Evolutionary conservation across 2,113 vertebrate genomes (phyloP).

Genomic region (Oceanites oceanicus): DNA sequence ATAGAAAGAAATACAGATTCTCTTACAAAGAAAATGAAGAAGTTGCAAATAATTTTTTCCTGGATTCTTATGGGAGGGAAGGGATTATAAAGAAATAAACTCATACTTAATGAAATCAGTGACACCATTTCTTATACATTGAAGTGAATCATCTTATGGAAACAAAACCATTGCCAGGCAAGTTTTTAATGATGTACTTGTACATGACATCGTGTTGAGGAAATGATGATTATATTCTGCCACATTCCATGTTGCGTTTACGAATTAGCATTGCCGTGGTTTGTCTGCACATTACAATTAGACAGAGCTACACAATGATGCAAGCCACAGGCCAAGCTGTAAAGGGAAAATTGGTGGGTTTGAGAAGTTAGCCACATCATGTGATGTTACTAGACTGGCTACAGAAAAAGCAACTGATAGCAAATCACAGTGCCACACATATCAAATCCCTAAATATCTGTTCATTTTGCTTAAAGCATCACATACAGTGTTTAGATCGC

Average conservation of each 20-base stretch:
- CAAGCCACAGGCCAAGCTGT: constrained; percentile 57
- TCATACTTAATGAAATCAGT: neutral
- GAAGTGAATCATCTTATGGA: neutral
- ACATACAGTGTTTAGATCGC: constrained; percentile 93
- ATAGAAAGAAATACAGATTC: neutral
- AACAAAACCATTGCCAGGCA: constrained; percentile 3
- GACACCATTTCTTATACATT: neutral
- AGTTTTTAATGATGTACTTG: constrained; percentile 6
- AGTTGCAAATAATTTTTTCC: neutral
- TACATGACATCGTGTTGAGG: neutral
- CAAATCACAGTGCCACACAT: neutral
- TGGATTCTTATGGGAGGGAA: neutral
- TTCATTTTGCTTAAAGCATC: constrained; percentile 98
- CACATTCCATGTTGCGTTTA: constrained; percentile 8
- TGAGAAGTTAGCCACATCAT: neutral
- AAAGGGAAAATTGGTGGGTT: constrained; percentile 13
- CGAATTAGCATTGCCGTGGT: constrained; percentile 29
- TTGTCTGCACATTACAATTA: constrained; percentile 47
- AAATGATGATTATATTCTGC: neutral
- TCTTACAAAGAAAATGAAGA: constrained; percentile 5
- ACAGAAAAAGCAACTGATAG: neutral
- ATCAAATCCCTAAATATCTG: constrained; percentile 92
- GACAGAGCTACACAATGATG: constrained; percentile 43
- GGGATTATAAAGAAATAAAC: neutral
- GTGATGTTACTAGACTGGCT: constrained; percentile 7